Conservation (phyloP, 2,888 invertebrate species). For the Cosmorhoe ocellata region DNA sequence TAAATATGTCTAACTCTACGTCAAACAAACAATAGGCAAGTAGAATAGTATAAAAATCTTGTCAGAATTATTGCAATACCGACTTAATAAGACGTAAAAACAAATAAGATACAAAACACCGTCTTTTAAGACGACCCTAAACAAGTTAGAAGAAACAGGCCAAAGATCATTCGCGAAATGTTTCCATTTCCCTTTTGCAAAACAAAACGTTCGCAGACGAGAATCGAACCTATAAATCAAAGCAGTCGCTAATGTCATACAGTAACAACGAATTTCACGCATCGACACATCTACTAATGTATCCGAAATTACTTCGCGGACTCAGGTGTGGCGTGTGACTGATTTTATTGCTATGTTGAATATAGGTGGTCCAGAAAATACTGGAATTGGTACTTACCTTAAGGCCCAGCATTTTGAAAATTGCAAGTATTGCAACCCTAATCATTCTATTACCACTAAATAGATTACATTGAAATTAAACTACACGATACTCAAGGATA, state of each 20-base stretch:
- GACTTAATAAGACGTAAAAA: neutral
- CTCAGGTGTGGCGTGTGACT: slow-evolving; percentile 16
- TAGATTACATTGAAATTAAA: too few relatives aligned
- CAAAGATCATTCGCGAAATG: slow-evolving; percentile 2
- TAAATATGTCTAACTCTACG: too few relatives aligned
- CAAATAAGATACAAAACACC: too few relatives aligned
- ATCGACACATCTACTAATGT: slow-evolving; percentile 55
- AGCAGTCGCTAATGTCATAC: slow-evolving; percentile 56
- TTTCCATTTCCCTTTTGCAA: slow-evolving; percentile 14
- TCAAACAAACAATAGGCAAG: too few relatives aligned
- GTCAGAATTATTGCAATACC: neutral
- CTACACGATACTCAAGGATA: too few relatives aligned
- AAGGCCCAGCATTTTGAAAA: too few relatives aligned
- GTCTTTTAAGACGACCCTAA: neutral
- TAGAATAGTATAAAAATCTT: too few relatives aligned
- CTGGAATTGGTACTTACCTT: neutral
- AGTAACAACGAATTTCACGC: slow-evolving; percentile 69
- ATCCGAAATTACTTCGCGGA: slow-evolving; percentile 46
- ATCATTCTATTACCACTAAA: too few relatives aligned
- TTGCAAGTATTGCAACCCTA: too few relatives aligned
- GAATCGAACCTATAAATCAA: slow-evolving; percentile 56
- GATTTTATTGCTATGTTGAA: slow-evolving; percentile 24
- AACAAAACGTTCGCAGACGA: slow-evolving; percentile 15
- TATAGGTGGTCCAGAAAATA: slow-evolving; percentile 1
- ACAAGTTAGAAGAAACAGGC: neutral